These are phyloP conservation scores for Mustela lutreola DNA, from an alignment of 2,113 vertebrate species.

Conservation along the genomic window DNA sequence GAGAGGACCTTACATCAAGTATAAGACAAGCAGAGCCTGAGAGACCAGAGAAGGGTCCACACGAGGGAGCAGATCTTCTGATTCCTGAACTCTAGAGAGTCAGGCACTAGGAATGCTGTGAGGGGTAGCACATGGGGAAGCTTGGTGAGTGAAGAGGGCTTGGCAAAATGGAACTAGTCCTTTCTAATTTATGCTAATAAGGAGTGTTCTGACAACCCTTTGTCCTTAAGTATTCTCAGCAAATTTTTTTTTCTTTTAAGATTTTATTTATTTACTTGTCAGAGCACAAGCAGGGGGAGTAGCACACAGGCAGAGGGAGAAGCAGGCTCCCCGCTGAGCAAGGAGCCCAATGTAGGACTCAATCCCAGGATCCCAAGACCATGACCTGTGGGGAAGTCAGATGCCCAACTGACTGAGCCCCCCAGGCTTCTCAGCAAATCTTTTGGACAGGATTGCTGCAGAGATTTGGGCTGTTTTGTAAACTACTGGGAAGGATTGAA, in stretches of 20 bases:
- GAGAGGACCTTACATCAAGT: neutral
- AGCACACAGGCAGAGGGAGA: neutral
- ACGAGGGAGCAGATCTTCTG: neutral
- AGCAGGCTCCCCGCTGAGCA: neutral
- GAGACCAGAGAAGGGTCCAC: neutral
- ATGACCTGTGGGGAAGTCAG: neutral
- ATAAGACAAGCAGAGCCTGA: neutral
- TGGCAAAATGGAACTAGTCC: neutral
- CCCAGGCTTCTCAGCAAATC: neutral
- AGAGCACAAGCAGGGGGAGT: no score
- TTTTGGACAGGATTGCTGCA: neutral
- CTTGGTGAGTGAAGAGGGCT: neutral
- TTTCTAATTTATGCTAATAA: slow-evolving; percentile 29
- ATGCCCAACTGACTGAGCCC: neutral
- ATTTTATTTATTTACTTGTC: no score
- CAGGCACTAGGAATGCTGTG: neutral
- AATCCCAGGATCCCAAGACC: neutral
- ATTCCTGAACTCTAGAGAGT: neutral
- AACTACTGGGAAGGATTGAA: neutral
- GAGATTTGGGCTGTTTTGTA: neutral
- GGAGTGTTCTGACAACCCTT: neutral
- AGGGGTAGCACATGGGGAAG: neutral
- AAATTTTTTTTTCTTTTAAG: neutral
- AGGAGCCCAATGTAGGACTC: neutral
- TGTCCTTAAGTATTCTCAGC: neutral